phyloP scores from a whole-genome alignment of 2,888 invertebrate species.

The Tetheella fluctuosa region DNA sequence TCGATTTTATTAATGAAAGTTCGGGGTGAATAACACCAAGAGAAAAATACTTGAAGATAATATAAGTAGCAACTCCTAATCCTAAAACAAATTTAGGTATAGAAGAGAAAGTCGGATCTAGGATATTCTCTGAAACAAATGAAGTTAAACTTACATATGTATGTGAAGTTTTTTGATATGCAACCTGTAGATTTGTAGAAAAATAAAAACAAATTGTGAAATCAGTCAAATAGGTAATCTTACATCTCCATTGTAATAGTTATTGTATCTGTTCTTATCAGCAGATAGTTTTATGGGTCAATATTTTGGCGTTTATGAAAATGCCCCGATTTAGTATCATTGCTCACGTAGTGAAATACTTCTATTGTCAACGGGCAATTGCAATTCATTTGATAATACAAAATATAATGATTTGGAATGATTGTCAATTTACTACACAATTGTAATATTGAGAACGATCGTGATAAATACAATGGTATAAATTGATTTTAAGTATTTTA shows the following conservation, averaged over 20 bases:
- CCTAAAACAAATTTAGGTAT: too few relatives aligned
- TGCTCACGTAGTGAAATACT: constrained; percentile 7
- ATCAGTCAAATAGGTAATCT: background rate
- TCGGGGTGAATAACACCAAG: constrained; percentile 14
- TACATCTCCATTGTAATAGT: background rate
- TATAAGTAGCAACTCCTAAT: too few relatives aligned
- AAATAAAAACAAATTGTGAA: background rate
- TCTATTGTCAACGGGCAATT: constrained; percentile 9
- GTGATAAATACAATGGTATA: constrained; percentile 10
- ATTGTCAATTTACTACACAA: constrained; percentile 7
- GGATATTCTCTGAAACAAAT: too few relatives aligned
- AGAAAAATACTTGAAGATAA: too few relatives aligned
- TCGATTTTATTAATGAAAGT: constrained; percentile 11
- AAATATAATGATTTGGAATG: background rate
- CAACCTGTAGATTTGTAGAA: background rate
- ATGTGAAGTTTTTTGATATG: background rate
- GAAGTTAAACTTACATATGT: too few relatives aligned
- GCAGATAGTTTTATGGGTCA: background rate
- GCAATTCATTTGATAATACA: background rate
- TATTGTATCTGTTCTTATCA: background rate
- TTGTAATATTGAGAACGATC: constrained; percentile 5
- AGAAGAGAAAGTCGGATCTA: background rate
- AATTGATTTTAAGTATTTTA: constrained; percentile 4
- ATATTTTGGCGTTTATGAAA: background rate
- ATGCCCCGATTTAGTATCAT: background rate